Percentiles rank a stretch among this genome's conserved stretches.
Evolutionary conservation across 2,113 vertebrate species (phyloP).

Genomic region (Chloropsis hardwickii): DNA sequence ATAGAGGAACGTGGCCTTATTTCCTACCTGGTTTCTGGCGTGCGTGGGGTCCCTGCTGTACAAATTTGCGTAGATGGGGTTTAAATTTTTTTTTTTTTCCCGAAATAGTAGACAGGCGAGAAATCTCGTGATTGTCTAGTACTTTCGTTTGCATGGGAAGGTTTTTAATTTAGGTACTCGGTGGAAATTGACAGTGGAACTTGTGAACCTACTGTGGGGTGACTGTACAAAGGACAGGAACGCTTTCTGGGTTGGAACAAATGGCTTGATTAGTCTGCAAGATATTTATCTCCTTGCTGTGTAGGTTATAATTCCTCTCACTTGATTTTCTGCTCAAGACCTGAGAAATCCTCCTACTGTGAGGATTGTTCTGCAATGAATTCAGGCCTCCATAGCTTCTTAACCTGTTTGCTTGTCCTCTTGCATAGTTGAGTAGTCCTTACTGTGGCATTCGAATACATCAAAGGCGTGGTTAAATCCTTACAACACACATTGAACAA

Average conservation of each 20-base stretch:
- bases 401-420: background rate
- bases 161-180: background rate
- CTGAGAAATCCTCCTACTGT: background rate
- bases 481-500: background rate
- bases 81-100: background rate
- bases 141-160: background rate
- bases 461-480: background rate
- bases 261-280: background rate
- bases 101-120: background rate
- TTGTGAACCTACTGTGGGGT: background rate
- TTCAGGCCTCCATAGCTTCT: background rate
- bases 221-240: background rate
- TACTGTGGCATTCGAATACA: background rate
- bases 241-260: background rate
- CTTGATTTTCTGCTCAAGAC: background rate
- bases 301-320: background rate
- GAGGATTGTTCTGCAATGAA: background rate
- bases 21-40: background rate
- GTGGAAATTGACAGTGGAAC: background rate
- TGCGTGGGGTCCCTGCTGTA: background rate
- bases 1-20: accelerated
- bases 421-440: background rate
- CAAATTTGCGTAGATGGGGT: background rate
- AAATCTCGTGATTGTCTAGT: background rate
- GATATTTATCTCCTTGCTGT: background rate